These are phyloP conservation scores for Gila robusta DNA, from an alignment of 2,797 vertebrate genomes.

Conservation along the genomic window DNA sequence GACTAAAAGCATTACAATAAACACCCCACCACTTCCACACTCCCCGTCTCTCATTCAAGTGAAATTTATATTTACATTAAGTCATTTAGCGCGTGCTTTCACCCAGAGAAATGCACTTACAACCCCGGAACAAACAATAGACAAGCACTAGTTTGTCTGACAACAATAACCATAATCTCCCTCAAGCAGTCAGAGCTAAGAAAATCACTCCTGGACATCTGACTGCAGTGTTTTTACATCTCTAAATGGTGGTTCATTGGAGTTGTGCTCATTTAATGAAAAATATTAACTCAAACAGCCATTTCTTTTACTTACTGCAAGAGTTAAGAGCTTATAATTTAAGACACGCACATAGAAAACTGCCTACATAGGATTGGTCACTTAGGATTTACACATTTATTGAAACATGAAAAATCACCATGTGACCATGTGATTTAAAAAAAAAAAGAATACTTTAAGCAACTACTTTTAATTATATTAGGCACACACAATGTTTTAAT, in stretches of 20 bases:
- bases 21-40: constrained; percentile 51
- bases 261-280: constrained; percentile 18
- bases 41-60: constrained; percentile 36
- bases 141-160: constrained; percentile 24
- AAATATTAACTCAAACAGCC: not conserved
- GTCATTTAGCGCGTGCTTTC: constrained; percentile 38
- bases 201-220: constrained; percentile 11
- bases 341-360: not conserved
- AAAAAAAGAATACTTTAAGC: not conserved
- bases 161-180: constrained; percentile 29
- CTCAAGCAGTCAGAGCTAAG: constrained; percentile 16
- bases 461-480: not conserved
- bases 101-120: constrained; percentile 46
- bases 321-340: not conserved
- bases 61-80: constrained; percentile 51
- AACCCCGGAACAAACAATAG: constrained; percentile 37
- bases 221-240: constrained; percentile 10
- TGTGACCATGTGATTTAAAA: too few species aligned
- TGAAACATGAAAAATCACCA: too few species aligned
- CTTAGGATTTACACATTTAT: not conserved
- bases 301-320: constrained; percentile 17
- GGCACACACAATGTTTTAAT: not conserved
- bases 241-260: constrained; percentile 6
- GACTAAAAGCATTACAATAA: constrained; percentile 53
- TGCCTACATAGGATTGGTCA: not conserved